phyloP scores from a whole-genome alignment of 2,797 vertebrate species.

The Fringilla coelebs region DNA sequence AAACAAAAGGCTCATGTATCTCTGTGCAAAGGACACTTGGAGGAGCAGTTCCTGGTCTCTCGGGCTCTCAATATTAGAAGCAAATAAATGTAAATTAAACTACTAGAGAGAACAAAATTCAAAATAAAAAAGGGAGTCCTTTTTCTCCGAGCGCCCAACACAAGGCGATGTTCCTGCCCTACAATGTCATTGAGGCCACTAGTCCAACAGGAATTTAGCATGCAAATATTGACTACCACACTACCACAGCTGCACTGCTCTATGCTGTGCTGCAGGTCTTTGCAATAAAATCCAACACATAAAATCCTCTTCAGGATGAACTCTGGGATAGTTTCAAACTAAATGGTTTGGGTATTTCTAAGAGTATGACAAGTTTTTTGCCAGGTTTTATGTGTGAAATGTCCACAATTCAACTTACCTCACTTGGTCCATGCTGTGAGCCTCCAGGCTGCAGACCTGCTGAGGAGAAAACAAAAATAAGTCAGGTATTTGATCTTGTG shows the following conservation, averaged over 20 bases:
- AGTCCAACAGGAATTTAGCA: not conserved
- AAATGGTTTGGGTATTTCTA: not conserved
- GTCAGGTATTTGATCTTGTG: not conserved
- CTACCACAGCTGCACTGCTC: not conserved
- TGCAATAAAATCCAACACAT: not conserved
- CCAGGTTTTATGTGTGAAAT: not conserved
- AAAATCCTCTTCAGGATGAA: not conserved
- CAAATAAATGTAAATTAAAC: not conserved
- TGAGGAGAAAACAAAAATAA: not conserved
- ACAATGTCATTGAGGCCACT: not conserved
- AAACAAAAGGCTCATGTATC: not conserved
- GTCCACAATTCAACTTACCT: not conserved
- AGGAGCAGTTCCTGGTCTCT: not conserved
- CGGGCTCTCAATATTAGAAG: not conserved
- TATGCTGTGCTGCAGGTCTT: not conserved
- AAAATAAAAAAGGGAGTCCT: not conserved
- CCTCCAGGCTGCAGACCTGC: not conserved
- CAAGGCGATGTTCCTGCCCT: not conserved
- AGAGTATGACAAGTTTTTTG: not conserved
- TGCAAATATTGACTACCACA: not conserved
- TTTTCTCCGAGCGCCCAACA: not conserved
- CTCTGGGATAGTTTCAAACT: not conserved
- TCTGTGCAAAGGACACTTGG: not conserved
- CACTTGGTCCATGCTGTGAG: not conserved
- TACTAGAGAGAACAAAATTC: not conserved